Evolutionary conservation across 2,888 invertebrate genomes (phyloP), one percentile per base, ranked within the genome.

Genomic region (Sinopyrophorus schimmeli): DNA sequence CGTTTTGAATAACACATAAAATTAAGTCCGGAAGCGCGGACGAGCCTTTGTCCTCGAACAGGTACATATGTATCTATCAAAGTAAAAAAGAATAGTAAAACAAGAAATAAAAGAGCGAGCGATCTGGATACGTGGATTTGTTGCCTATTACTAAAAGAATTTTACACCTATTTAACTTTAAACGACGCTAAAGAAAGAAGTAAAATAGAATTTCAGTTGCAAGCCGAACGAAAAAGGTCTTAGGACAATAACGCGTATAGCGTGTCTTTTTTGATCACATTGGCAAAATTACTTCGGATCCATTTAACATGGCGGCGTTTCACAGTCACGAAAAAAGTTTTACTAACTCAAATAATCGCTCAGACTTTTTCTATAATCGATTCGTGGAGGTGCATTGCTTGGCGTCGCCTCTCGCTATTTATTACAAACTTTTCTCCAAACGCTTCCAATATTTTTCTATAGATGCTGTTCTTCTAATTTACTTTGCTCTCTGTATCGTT

Each of bases 91-190:
- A 34, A 53, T 43, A 44, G 44, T 50, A 50, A 50, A 50, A 50
- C 43, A 31, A 32, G 32, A 38, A 54, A 54, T 51, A 54, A 54
- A 54, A 55, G 42, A 40, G 46, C 44, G 52, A 38, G 31, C 52
- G 39, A 40, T 39, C 44, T 38, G n/a, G 32, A 48, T 39, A 42
- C 51, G 40, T 50, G 67, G 68, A 69, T 70, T 70, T 67, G 67
- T 69, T 65, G 66, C 61, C 71, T 64, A 70, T 71, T 70, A 69
- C 71, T 63, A 62, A 66, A 69, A 61, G 70, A 72, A 73, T 73
- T 73, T 73, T 73, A 73, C 72, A 73, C 73, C 71, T 72, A 71
- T 73, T 73, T 72, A 72, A 71, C 70, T 71, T 68, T 67, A 66
- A 72, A 70, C 68, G 69, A 65, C 55, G 62, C 54, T 60, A 56